Percentiles rank a stretch among this genome's conserved stretches.
Evolutionary conservation across 2,888 invertebrate genomes (phyloP).

Genomic region (Dysmachus trigonus): DNA sequence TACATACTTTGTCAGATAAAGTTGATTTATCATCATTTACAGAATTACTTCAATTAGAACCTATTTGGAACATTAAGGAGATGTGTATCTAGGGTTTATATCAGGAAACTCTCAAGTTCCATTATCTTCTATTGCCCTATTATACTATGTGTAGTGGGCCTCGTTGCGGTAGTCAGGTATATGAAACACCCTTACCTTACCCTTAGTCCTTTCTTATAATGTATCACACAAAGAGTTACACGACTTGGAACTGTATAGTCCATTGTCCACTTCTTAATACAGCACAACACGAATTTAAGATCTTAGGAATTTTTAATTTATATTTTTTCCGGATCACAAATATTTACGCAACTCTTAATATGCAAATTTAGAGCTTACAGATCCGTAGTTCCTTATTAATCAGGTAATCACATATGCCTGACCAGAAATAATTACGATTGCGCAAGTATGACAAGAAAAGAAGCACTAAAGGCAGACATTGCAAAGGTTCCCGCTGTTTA

Average conservation of each 20-base stretch:
- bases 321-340: neutral
- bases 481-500: neutral
- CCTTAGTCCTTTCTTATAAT: neutral
- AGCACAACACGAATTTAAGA: neutral
- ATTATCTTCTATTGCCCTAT: too few relatives aligned
- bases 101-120: too few relatives aligned
- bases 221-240: neutral
- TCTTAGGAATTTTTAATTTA: neutral
- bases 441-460: neutral
- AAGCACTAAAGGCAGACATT: neutral
- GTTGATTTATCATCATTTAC: too few relatives aligned
- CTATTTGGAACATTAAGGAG: too few relatives aligned
- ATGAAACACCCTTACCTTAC: too few relatives aligned
- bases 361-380: neutral
- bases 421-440: neutral
- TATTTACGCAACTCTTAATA: neutral
- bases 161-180: too few relatives aligned
- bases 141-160: too few relatives aligned
- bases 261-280: neutral
- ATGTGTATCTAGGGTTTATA: too few relatives aligned
- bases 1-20: too few relatives aligned
- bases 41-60: too few relatives aligned
- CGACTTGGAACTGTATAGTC: too few relatives aligned
- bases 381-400: neutral
- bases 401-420: neutral